Evolutionary conservation across 2,888 invertebrate genomes (phyloP), one percentile per base, ranked within the genome.

Genomic region (Xanthorhoe designata): DNA sequence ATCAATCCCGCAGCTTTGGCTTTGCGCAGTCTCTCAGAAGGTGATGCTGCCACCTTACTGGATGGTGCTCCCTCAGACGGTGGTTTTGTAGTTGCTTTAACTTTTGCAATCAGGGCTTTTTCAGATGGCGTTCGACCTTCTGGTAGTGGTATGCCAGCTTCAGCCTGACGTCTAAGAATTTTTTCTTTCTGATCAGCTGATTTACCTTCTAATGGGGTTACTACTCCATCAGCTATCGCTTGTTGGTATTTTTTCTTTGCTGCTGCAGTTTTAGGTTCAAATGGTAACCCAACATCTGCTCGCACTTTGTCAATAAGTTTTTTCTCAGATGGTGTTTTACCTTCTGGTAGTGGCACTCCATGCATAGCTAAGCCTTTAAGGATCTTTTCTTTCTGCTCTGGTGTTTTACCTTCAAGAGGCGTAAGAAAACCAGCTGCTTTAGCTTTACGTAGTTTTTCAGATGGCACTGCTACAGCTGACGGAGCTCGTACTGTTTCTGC

Each of bases 121-220:
- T 77, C 78, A 0, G 81, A 80, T 0, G 75, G 61, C 0, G 78
- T 75, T 42, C 72, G 66, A 0, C 74, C 75, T 73, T 72, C 76
- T 4, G 80, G 78, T 0, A 81, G 59, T 0, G 78, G 72, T 0
- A 81, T 10, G 0, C 77, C 78, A n/a, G 66, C 65, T 32, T 74
- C 68, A 0, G 71, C 73, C 19, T 74, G 63, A 0, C 61, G 55
- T 71, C 55, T 56, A 1, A 78, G 10, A 6, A 77, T 76, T 19
- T 64, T 74, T 64, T 69, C 80, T 68, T 81, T 83, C 62, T 81
- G 73, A 10, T 72, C 49, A 1, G 66, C 47, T 4, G 73, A 62
- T 70, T 80, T 79, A 0, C 80, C 81, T 68, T 77, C 77, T 29
- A 80, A 66, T 2, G 81, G 79, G 13, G 72, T 73, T 0, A 80